These are phyloP conservation scores for Drosophila yooni DNA, from an alignment of 2,888 invertebrate species.

Conservation along the genomic window DNA sequence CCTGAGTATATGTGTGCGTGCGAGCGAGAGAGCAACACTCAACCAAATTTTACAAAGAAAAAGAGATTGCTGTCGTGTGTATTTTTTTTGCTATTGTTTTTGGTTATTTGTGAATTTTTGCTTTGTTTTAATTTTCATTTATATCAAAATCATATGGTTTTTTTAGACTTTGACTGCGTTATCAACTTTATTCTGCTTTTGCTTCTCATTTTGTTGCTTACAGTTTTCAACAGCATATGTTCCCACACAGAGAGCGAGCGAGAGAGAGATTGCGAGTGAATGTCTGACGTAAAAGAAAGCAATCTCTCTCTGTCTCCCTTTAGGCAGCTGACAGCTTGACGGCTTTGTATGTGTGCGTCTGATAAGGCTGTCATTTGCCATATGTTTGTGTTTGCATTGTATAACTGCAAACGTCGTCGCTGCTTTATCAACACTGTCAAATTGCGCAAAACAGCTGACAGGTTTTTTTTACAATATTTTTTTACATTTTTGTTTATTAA, in stretches of 20 bases:
- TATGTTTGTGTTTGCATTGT: slow-evolving; percentile 53
- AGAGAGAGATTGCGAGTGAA: slow-evolving; percentile 4
- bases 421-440: slow-evolving; percentile 35
- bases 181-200: slow-evolving; percentile 27
- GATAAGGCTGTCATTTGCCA: slow-evolving; percentile 49
- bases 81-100: slow-evolving; percentile 27
- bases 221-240: slow-evolving; percentile 58
- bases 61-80: slow-evolving; percentile 15
- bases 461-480: slow-evolving; percentile 18
- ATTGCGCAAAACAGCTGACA: slow-evolving; percentile 59
- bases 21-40: slow-evolving; percentile 8
- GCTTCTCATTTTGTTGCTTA: not conserved
- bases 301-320: slow-evolving; percentile 18
- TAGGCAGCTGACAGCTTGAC: slow-evolving; percentile 62
- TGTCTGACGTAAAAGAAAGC: slow-evolving; percentile 49
- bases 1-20: slow-evolving; percentile 36
- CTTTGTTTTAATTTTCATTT: slow-evolving; percentile 9
- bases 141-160: slow-evolving; percentile 77
- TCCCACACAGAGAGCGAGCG: slow-evolving; percentile 17
- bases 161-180: slow-evolving; percentile 45
- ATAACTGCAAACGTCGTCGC: slow-evolving; percentile 39
- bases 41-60: slow-evolving; percentile 11
- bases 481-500: not conserved
- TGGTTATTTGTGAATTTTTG: slow-evolving; percentile 18
- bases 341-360: slow-evolving; percentile 35